Conservation (phyloP, 2,888 invertebrate species). For the Ctenicera cuprea region DNA sequence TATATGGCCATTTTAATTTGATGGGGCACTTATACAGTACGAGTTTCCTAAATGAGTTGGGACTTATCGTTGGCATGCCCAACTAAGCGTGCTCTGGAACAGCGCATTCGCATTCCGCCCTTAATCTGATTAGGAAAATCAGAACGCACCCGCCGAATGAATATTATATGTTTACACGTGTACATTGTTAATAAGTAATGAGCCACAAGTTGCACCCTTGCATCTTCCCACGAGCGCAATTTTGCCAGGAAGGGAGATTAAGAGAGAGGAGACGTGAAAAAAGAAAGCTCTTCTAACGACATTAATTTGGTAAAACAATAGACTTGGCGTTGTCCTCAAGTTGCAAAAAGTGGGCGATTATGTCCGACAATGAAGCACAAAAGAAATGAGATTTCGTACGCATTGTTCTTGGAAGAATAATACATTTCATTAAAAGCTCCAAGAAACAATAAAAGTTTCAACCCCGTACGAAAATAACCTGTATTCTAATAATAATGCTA, state of each 20-base stretch:
- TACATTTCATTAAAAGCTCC: slow-evolving; percentile 48
- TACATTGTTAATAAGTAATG: slow-evolving; percentile 42
- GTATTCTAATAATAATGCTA: slow-evolving; percentile 14
- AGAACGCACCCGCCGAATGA: slow-evolving; percentile 43
- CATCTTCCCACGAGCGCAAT: slow-evolving; percentile 30
- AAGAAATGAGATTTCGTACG: slow-evolving; percentile 46
- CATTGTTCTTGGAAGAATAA: slow-evolving; percentile 50
- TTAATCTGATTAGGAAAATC: slow-evolving; percentile 47
- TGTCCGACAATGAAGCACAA: slow-evolving; percentile 49
- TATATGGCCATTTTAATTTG: slow-evolving; percentile 43
- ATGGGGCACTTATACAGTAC: slow-evolving; percentile 39
- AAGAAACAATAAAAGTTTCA: slow-evolving; percentile 39
- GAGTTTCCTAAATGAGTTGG: slow-evolving; percentile 44
- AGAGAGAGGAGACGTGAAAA: background rate
- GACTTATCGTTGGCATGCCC: slow-evolving; percentile 41
- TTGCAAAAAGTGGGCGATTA: slow-evolving; percentile 52
- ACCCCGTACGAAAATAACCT: slow-evolving; percentile 28
- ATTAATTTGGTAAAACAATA: slow-evolving; percentile 50
- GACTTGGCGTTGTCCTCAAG: slow-evolving; percentile 40
- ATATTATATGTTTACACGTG: slow-evolving; percentile 47
- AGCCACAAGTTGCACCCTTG: slow-evolving; percentile 28
- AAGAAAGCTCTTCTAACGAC: slow-evolving; percentile 40
- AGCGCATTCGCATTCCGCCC: slow-evolving; percentile 43
- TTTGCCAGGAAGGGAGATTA: background rate
- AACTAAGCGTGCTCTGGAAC: slow-evolving; percentile 40